phyloP scores from a whole-genome alignment of 2,888 invertebrate species.

The Coelogynopora nodosa region DNA sequence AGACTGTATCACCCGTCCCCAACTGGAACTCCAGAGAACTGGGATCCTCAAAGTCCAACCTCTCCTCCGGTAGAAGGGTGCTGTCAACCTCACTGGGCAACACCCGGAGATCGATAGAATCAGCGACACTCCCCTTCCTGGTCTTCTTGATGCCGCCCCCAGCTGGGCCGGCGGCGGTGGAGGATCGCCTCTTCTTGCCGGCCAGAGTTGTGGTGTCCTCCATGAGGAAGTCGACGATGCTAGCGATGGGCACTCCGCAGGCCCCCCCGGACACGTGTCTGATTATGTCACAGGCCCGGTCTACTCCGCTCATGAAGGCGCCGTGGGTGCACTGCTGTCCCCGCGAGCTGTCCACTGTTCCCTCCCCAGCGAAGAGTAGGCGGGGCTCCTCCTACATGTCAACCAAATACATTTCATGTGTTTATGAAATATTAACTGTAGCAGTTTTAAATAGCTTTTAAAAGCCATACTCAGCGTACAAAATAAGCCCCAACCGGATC shows the following conservation, averaged over 20 bases:
- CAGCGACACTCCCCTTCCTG: neutral
- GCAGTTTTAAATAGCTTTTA: too few species aligned
- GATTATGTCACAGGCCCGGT: slow-evolving; percentile 23
- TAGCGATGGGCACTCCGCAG: neutral
- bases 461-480: too few species aligned
- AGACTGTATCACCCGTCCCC: too few species aligned
- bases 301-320: slow-evolving; percentile 46
- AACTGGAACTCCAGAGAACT: slow-evolving; percentile 16
- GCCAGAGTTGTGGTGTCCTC: neutral
- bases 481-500: too few species aligned
- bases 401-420: too few species aligned
- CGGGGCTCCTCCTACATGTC: slow-evolving; percentile 37
- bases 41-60: neutral
- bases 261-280: neutral
- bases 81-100: too few species aligned
- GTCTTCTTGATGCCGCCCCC: neutral
- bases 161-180: too few species aligned
- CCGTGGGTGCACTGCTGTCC: slow-evolving; percentile 46
- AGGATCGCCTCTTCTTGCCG: neutral
- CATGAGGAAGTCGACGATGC: slow-evolving; percentile 3
- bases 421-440: too few species aligned
- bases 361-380: slow-evolving; percentile 43
- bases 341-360: slow-evolving; percentile 41
- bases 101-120: neutral
- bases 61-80: neutral